Percentiles rank a stretch among this genome's conserved stretches.
Conservation (phyloP, 2,113 vertebrate species). For the Oxyura jamaicensis region DNA sequence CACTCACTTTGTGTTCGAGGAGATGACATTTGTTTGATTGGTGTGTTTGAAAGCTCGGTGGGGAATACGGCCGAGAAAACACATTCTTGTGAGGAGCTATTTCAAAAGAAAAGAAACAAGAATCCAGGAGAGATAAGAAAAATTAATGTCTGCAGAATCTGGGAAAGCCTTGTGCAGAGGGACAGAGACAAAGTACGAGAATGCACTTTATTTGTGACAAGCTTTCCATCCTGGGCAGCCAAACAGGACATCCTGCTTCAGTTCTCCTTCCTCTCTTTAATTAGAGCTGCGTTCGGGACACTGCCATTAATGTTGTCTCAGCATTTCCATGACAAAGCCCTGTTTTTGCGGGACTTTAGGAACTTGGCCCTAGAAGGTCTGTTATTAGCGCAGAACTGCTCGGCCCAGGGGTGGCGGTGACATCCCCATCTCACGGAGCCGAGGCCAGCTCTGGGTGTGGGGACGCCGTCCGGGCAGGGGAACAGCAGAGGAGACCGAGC, state of each 20-base stretch:
- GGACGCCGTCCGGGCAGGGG: fast-evolving
- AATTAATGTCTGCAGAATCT: slow-evolving; percentile 10
- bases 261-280: slow-evolving; percentile 75
- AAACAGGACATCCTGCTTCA: slow-evolving; percentile 83
- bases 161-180: slow-evolving; percentile 32
- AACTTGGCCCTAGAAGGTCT: slow-evolving; percentile 8
- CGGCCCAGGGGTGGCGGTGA: neutral
- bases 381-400: neutral
- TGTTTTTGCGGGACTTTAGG: slow-evolving; percentile 32
- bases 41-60: neutral
- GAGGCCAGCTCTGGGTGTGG: neutral
- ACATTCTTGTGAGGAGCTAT: neutral
- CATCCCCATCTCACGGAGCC: neutral
- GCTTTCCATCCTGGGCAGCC: slow-evolving; percentile 76
- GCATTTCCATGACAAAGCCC: slow-evolving; percentile 63
- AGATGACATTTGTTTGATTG: neutral
- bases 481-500: fast-evolving
- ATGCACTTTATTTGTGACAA: slow-evolving; percentile 69
- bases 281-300: slow-evolving; percentile 43
- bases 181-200: slow-evolving; percentile 23
- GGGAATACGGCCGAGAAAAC: neutral
- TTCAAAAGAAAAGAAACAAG: slow-evolving; percentile 31
- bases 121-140: slow-evolving; percentile 59
- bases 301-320: slow-evolving; percentile 63
- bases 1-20: neutral